phyloP scores from a whole-genome alignment of 2,888 invertebrate genomes.

The Synanthedon tipuliformis region DNA sequence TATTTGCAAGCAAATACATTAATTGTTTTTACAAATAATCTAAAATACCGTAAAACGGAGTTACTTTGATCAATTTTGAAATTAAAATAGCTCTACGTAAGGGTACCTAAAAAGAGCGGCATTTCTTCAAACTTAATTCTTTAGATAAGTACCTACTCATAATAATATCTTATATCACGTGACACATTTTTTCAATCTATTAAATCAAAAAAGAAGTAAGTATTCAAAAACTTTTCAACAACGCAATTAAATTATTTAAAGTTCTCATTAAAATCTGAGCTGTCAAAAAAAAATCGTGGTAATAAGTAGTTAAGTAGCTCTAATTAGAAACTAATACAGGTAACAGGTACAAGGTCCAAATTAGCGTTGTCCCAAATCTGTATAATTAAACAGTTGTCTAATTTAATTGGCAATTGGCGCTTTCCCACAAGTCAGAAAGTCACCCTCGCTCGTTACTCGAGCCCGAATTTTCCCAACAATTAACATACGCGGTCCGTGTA shows the following conservation, averaged over 20 bases:
- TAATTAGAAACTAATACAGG: conserved; percentile 31
- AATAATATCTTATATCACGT: background rate
- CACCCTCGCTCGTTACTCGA: conserved; percentile 46
- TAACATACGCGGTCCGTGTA: conserved; percentile 39
- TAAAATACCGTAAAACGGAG: too few species aligned
- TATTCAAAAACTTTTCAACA: too few species aligned
- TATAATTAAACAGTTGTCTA: conserved; percentile 64
- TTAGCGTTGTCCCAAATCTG: conserved; percentile 36
- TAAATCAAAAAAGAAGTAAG: too few species aligned
- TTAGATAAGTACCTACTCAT: too few species aligned
- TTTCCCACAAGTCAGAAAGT: conserved; percentile 63
- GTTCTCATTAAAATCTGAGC: conserved; percentile 6
- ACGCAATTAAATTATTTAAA: too few species aligned
- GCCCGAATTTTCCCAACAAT: conserved; percentile 57
- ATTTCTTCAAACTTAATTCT: too few species aligned
- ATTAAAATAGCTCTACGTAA: too few species aligned
- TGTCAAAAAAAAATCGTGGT: conserved; percentile 24
- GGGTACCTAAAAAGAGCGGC: too few species aligned
- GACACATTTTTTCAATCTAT: background rate
- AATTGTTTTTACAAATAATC: too few species aligned
- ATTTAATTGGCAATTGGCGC: conserved; percentile 64
- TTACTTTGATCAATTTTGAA: too few species aligned
- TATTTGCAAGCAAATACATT: too few species aligned
- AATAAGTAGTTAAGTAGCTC: conserved; percentile 38
- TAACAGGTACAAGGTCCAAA: conserved; percentile 27